phyloP scores from a whole-genome alignment of 2,888 invertebrate genomes.

The Neocrepidodera transversa region DNA sequence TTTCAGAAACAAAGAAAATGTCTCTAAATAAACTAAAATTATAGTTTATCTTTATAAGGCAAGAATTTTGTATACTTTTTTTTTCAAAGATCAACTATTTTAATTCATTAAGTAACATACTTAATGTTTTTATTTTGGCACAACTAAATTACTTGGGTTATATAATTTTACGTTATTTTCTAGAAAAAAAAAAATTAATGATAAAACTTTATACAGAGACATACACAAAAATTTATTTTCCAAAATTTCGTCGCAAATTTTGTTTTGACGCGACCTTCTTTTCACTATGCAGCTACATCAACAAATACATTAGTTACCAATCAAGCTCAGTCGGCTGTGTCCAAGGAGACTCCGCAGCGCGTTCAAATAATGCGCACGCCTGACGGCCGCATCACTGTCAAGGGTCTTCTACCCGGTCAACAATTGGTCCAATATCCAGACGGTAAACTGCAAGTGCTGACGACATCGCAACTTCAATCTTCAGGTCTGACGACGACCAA shows the following conservation, averaged over 20 bases:
- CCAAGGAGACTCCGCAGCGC: constrained; percentile 68
- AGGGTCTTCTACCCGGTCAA: constrained; percentile 90
- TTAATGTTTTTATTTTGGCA: too few species aligned
- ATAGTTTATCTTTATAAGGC: too few species aligned
- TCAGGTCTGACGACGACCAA: constrained; percentile 58
- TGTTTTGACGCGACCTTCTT: constrained; percentile 15
- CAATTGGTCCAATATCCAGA: constrained; percentile 93
- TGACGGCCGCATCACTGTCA: constrained; percentile 90
- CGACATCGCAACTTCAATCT: constrained; percentile 66
- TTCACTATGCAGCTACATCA: constrained; percentile 35
- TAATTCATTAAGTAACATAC: too few species aligned
- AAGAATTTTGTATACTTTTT: too few species aligned
- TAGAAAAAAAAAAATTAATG: too few species aligned
- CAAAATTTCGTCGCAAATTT: constrained; percentile 13
- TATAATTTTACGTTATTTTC: too few species aligned
- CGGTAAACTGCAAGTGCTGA: constrained; percentile 87
- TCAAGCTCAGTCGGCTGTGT: constrained; percentile 38
- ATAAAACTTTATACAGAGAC: too few species aligned
- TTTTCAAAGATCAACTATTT: too few species aligned
- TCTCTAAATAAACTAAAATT: too few species aligned
- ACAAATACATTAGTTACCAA: constrained; percentile 11
- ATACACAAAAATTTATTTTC: too few species aligned
- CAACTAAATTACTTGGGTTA: too few species aligned
- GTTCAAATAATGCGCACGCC: constrained; percentile 91
- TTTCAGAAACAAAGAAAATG: too few species aligned